Percentiles rank a stretch among this genome's conserved stretches.
phyloP scores from a whole-genome alignment of 1,140 invertebrate species.

The Bombus pyrosoma region DNA sequence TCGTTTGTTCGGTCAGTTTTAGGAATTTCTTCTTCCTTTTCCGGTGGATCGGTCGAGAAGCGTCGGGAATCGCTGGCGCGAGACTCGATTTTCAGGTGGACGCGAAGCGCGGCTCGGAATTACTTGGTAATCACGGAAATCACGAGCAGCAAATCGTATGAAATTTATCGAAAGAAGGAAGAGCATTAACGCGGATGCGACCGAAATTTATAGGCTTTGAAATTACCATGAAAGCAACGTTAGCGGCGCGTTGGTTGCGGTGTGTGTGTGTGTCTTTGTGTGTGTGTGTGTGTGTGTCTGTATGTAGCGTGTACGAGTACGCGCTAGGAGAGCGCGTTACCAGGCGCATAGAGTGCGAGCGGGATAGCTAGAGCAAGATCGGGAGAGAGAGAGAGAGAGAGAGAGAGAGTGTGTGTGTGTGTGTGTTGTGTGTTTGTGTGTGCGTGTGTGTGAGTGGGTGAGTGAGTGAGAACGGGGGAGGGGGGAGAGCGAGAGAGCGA shows the following conservation, averaged over 20 bases:
- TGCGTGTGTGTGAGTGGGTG: neutral
- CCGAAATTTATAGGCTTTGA: conserved; percentile 62
- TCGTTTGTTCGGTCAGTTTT: neutral
- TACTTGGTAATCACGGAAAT: conserved; percentile 35
- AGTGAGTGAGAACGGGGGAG: neutral
- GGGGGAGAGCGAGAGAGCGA: conserved; percentile 52
- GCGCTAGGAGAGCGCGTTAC: conserved; percentile 65
- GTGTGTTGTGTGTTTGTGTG: too few relatives aligned
- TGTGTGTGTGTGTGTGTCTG: neutral
- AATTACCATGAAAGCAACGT: conserved; percentile 68
- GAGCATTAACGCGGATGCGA: conserved; percentile 50
- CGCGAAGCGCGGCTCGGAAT: neutral
- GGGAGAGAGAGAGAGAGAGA: neutral
- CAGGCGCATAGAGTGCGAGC: conserved; percentile 52
- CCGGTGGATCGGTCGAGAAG: too few relatives aligned
- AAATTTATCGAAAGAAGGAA: conserved; percentile 67
- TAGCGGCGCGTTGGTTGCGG: conserved; percentile 57
- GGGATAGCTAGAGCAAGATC: conserved; percentile 15
- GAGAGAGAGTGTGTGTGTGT: neutral
- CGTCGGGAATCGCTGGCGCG: neutral
- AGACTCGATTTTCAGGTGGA: neutral
- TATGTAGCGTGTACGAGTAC: conserved; percentile 28
- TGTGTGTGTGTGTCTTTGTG: conserved; percentile 16
- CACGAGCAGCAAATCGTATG: conserved; percentile 34
- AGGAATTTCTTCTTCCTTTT: neutral